Percentiles rank a stretch among this genome's conserved stretches.
Conservation (phyloP, 2,113 vertebrate genomes). For the Stercorarius parasiticus region DNA sequence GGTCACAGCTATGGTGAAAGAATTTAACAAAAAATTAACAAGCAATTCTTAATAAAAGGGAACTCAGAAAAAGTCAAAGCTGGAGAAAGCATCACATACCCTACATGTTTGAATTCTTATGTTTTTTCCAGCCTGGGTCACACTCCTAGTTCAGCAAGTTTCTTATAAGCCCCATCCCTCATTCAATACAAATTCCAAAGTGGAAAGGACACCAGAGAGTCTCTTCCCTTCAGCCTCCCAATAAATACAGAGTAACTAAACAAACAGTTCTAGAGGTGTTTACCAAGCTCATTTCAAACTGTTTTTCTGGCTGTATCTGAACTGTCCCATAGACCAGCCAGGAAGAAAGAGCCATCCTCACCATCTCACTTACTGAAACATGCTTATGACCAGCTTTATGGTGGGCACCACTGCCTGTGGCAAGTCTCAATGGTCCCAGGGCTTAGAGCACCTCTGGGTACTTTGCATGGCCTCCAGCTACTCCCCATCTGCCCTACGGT, state of each 20-base stretch:
- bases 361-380: not conserved
- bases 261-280: not conserved
- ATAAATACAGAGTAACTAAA: not conserved
- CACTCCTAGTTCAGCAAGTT: not conserved
- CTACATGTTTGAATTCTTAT: not conserved
- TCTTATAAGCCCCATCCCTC: not conserved
- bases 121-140: not conserved
- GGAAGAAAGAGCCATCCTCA: not conserved
- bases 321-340: not conserved
- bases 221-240: not conserved
- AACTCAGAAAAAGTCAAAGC: constrained; percentile 42
- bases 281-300: not conserved
- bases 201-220: not conserved
- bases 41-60: constrained; percentile 54
- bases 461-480: not conserved
- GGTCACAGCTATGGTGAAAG: constrained; percentile 79
- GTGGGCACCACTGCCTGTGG: not conserved
- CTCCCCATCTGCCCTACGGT: not conserved
- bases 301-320: not conserved
- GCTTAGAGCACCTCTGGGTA: not conserved
- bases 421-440: not conserved
- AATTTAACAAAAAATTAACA: constrained; percentile 62
- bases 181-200: not conserved
- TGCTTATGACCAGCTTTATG: not conserved
- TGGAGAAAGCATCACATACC: constrained; percentile 12